Conservation (phyloP, 2,113 vertebrate species). For the Triplophysa dalaica region DNA sequence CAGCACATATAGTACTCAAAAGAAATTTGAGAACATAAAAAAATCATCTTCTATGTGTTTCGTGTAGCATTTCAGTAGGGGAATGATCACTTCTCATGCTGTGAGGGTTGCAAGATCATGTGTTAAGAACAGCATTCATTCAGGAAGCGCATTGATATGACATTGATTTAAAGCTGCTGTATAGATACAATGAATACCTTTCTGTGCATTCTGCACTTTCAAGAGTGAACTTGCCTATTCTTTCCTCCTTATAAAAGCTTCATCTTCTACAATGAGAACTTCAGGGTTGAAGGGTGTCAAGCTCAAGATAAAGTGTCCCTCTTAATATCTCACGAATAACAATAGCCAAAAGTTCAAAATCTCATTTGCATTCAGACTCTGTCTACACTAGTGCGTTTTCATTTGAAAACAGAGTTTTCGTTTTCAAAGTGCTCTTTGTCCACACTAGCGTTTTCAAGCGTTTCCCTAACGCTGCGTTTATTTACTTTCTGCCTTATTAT, state of each 20-base stretch:
- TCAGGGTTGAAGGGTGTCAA: too few species aligned
- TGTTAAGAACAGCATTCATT: constrained; percentile 2
- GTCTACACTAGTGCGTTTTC: too few species aligned
- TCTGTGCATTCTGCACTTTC: neutral
- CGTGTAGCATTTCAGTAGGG: neutral
- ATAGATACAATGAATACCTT: neutral
- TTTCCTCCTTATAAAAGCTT: neutral
- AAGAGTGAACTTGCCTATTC: constrained; percentile 1
- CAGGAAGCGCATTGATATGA: constrained; percentile 31
- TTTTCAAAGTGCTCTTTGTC: too few species aligned
- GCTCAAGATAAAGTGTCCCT: too few species aligned
- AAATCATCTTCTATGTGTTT: neutral
- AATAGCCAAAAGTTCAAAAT: too few species aligned
- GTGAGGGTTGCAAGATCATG: neutral
- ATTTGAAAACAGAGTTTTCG: too few species aligned
- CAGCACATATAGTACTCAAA: neutral
- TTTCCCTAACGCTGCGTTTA: too few species aligned
- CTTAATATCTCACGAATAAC: too few species aligned
- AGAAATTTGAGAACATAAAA: neutral
- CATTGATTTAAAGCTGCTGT: constrained; percentile 39
- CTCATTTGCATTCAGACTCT: too few species aligned
- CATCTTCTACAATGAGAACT: neutral
- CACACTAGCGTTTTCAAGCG: too few species aligned
- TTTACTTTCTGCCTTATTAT: too few species aligned
- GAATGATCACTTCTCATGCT: neutral